phyloP scores from a whole-genome alignment of 2,113 vertebrate genomes.

The Odontesthes bonariensis region DNA sequence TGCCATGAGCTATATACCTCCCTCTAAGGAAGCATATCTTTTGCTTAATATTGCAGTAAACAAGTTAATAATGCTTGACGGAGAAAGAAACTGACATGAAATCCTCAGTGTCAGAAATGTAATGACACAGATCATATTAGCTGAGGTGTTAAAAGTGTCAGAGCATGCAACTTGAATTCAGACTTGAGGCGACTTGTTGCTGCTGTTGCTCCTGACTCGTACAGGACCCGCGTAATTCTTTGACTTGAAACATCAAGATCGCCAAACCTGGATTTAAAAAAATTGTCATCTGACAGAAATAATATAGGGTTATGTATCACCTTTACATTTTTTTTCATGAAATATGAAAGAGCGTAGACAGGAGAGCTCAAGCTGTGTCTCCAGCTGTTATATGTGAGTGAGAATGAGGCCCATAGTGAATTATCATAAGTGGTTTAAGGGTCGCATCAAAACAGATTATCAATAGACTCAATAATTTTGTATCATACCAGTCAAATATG shows the following conservation, averaged over 20 bases:
- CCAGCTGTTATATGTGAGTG: slow-evolving; percentile 35
- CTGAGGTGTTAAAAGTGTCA: slow-evolving; percentile 55
- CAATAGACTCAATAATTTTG: slow-evolving; percentile 56
- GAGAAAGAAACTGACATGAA: slow-evolving; percentile 62
- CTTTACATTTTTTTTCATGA: slow-evolving; percentile 33
- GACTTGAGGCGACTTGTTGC: slow-evolving; percentile 17
- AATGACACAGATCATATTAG: slow-evolving; percentile 68
- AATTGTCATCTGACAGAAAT: background rate
- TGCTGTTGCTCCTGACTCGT: slow-evolving; percentile 3
- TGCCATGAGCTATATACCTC: slow-evolving; percentile 44
- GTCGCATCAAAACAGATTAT: slow-evolving; percentile 58
- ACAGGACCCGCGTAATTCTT: slow-evolving; percentile 13
- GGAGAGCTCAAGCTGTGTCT: slow-evolving; percentile 22
- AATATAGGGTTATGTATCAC: slow-evolving; percentile 5
- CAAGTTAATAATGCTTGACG: slow-evolving; percentile 76
- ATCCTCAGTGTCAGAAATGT: slow-evolving; percentile 55
- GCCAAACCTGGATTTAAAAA: slow-evolving; percentile 17
- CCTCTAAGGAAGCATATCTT: slow-evolving; percentile 45
- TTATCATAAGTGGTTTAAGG: slow-evolving; percentile 52
- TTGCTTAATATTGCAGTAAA: slow-evolving; percentile 70
- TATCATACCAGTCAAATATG: slow-evolving; percentile 46
- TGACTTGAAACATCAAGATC: slow-evolving; percentile 17
- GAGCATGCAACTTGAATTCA: slow-evolving; percentile 31
- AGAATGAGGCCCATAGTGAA: slow-evolving; percentile 34
- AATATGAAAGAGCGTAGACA: slow-evolving; percentile 35